Conservation (phyloP, 2,797 vertebrate genomes). For the Channa striata region DNA sequence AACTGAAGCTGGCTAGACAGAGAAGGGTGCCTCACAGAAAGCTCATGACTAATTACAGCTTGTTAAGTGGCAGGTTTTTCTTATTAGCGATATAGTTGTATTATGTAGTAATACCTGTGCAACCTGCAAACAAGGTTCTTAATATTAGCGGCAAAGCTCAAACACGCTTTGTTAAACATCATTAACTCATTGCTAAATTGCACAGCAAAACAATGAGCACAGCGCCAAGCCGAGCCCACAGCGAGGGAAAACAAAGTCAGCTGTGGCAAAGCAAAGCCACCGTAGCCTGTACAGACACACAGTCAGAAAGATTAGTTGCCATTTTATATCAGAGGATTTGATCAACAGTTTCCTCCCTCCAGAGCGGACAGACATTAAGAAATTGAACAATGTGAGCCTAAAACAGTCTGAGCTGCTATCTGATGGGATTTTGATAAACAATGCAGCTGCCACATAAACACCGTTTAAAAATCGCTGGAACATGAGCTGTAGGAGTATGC, state of each 20-base stretch:
- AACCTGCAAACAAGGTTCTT: no score
- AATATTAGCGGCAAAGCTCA: background rate
- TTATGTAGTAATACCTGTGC: no score
- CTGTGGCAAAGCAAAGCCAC: slow-evolving; percentile 23
- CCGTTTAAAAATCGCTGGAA: slow-evolving; percentile 12
- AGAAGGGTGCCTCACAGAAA: background rate
- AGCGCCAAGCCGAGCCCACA: slow-evolving; percentile 13
- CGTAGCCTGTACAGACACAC: slow-evolving; percentile 10
- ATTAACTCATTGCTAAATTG: slow-evolving; percentile 40
- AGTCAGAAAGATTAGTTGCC: slow-evolving; percentile 42
- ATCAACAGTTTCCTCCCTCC: slow-evolving; percentile 38
- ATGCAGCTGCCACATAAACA: slow-evolving; percentile 23
- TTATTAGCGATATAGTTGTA: slow-evolving; percentile 7
- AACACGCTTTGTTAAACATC: slow-evolving; percentile 23
- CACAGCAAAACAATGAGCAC: slow-evolving; percentile 44
- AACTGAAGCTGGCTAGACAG: background rate
- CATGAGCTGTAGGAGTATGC: background rate
- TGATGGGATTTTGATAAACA: slow-evolving; percentile 50
- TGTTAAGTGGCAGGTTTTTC: background rate
- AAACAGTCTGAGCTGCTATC: slow-evolving; percentile 29
- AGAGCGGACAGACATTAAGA: slow-evolving; percentile 25
- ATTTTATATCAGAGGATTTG: slow-evolving; percentile 53
- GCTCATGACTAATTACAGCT: slow-evolving; percentile 1
- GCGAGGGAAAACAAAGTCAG: slow-evolving; percentile 37
- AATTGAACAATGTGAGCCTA: slow-evolving; percentile 24